Conservation (phyloP, 2,888 invertebrate species). For the Beris morrisii region DNA sequence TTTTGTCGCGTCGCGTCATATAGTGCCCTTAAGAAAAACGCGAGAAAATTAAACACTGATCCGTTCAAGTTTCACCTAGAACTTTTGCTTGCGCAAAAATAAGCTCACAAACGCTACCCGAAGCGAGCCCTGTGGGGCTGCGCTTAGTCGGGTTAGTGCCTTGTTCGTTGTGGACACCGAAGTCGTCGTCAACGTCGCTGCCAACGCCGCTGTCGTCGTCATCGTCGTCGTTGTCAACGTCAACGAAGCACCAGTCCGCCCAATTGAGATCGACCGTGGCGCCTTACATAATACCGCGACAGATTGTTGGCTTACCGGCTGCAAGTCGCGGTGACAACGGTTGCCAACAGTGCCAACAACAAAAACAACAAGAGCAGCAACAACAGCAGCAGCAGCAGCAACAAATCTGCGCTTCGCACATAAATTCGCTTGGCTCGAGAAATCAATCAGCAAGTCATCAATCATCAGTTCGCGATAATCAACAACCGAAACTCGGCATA, state of each 20-base stretch:
- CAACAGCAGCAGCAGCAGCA: slow-evolving; percentile 23
- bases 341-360: slow-evolving; percentile 25
- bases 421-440: slow-evolving; percentile 37
- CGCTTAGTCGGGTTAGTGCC: slow-evolving; percentile 53
- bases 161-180: slow-evolving; percentile 50
- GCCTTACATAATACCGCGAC: slow-evolving; percentile 45
- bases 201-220: slow-evolving; percentile 23
- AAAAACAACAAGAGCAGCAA: not conserved
- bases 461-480: slow-evolving; percentile 27
- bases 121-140: slow-evolving; percentile 51
- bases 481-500: slow-evolving; percentile 11
- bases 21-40: not conserved
- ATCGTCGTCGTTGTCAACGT: slow-evolving; percentile 16
- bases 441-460: slow-evolving; percentile 33
- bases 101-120: slow-evolving; percentile 46
- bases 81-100: slow-evolving; percentile 44
- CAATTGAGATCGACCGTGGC: slow-evolving; percentile 44
- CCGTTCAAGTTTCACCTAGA: not conserved
- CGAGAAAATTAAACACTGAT: not conserved
- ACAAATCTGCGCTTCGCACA: slow-evolving; percentile 37
- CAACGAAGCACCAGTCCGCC: slow-evolving; percentile 27
- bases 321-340: slow-evolving; percentile 10
- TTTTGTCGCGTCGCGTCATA: not conserved
- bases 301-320: slow-evolving; percentile 19
- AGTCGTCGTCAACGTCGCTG: slow-evolving; percentile 47